These are phyloP conservation scores for Coracopsis vasa DNA, from an alignment of 2,113 vertebrate genomes.

Conservation along the genomic window DNA sequence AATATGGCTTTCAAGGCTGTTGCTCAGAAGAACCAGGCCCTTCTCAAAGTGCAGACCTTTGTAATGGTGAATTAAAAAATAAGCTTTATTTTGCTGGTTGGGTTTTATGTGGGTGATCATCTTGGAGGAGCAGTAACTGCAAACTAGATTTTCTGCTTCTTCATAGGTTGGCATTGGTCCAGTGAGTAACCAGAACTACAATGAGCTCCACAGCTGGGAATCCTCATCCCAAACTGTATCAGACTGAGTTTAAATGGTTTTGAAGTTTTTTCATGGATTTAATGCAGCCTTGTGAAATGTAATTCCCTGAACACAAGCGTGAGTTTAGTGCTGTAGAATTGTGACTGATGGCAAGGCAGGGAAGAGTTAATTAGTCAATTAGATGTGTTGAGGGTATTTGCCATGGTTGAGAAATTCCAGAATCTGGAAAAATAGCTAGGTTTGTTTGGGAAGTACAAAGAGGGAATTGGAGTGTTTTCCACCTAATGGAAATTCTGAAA, in stretches of 20 bases:
- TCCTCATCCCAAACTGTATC: neutral
- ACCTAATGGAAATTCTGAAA: neutral
- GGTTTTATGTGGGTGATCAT: neutral
- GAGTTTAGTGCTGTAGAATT: neutral
- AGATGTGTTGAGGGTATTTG: neutral
- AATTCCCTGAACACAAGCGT: neutral
- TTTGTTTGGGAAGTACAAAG: neutral
- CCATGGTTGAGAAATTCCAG: neutral
- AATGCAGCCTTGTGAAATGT: neutral
- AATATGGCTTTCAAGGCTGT: neutral
- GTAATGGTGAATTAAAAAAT: neutral
- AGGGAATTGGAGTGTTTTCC: neutral
- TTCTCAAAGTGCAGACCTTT: neutral
- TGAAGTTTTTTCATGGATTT: neutral
- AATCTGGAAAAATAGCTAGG: neutral
- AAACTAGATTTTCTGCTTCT: neutral
- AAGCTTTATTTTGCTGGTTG: neutral
- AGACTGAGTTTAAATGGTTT: neutral
- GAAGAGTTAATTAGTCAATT: neutral
- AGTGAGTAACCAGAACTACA: accelerated
- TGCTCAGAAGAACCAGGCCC: neutral
- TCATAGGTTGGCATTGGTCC: neutral
- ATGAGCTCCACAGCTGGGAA: neutral
- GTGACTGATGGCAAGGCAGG: neutral
- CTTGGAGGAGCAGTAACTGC: neutral